A percentile compares a stretch with the other conserved stretches of the same genome.
These are phyloP conservation scores for Lasius platythorax DNA, from an alignment of 2,888 invertebrate species.

Conservation along the genomic window DNA sequence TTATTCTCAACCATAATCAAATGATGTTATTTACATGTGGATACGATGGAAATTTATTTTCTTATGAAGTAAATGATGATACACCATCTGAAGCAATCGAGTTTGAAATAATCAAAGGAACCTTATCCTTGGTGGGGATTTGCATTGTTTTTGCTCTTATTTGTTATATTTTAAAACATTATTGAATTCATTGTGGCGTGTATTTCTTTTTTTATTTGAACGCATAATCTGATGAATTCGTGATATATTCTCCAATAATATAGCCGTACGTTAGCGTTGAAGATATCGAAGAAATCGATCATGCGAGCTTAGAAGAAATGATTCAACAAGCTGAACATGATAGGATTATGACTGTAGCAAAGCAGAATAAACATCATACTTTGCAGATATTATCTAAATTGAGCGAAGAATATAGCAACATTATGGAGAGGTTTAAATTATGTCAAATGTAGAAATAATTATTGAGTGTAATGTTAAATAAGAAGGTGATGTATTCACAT, in stretches of 20 bases:
- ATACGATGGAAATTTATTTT: conserved; percentile 92
- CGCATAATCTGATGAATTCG: conserved; percentile 6
- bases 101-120: conserved; percentile 58
- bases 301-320: conserved; percentile 89
- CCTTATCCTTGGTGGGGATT: conserved; percentile 60
- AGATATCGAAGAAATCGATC: conserved; percentile 84
- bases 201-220: neutral
- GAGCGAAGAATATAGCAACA: conserved; percentile 88
- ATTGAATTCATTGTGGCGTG: neutral
- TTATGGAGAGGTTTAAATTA: conserved; percentile 86
- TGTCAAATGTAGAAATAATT: neutral
- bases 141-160: neutral
- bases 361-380: conserved; percentile 89
- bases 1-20: conserved; percentile 89
- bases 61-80: conserved; percentile 86
- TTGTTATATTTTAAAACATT: neutral
- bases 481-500: neutral
- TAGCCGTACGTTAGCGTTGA: conserved; percentile 71
- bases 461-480: neutral
- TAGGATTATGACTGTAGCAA: conserved; percentile 88
- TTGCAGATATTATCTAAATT: conserved; percentile 87
- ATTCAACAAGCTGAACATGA: conserved; percentile 90
- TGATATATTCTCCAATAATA: neutral
- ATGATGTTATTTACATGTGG: conserved; percentile 89
- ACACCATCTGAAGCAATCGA: conserved; percentile 24